Percentiles rank a stretch among this genome's conserved stretches.
These are phyloP conservation scores for Azorinus chamasolen DNA, from an alignment of 2,888 invertebrate species.

Conservation along the genomic window DNA sequence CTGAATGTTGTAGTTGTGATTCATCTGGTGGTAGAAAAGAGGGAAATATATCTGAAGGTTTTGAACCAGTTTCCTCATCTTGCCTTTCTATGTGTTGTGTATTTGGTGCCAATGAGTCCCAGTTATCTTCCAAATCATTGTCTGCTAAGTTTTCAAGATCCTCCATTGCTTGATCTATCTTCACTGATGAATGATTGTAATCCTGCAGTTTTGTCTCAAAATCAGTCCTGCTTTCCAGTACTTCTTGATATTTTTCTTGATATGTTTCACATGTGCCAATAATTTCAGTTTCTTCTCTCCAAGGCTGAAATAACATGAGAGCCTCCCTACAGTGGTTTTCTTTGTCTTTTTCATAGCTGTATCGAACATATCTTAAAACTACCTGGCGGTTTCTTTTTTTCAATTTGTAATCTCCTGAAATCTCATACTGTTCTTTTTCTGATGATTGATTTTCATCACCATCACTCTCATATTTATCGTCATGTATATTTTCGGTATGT, in stretches of 20 bases:
- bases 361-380: constrained; percentile 29
- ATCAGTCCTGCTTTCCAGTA: not conserved
- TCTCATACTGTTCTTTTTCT: not conserved
- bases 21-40: not conserved
- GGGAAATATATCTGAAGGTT: not conserved
- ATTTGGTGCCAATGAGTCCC: constrained; percentile 17
- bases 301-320: constrained; percentile 20
- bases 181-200: constrained; percentile 20
- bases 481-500: not conserved
- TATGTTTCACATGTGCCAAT: constrained; percentile 21
- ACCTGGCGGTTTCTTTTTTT: not conserved
- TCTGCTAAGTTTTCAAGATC: constrained; percentile 1
- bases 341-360: constrained; percentile 10
- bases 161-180: constrained; percentile 29
- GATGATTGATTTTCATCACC: not conserved
- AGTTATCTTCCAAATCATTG: not conserved
- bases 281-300: constrained; percentile 20
- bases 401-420: constrained; percentile 2
- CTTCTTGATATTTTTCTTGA: constrained; percentile 1
- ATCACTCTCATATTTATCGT: constrained; percentile 3
- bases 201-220: constrained; percentile 15
- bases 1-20: not conserved
- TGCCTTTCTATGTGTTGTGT: constrained; percentile 1
- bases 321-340: constrained; percentile 32
- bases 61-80: not conserved